These are phyloP conservation scores for Pantelozetes paolii DNA, from an alignment of 2,888 invertebrate genomes.

Conservation along the genomic window DNA sequence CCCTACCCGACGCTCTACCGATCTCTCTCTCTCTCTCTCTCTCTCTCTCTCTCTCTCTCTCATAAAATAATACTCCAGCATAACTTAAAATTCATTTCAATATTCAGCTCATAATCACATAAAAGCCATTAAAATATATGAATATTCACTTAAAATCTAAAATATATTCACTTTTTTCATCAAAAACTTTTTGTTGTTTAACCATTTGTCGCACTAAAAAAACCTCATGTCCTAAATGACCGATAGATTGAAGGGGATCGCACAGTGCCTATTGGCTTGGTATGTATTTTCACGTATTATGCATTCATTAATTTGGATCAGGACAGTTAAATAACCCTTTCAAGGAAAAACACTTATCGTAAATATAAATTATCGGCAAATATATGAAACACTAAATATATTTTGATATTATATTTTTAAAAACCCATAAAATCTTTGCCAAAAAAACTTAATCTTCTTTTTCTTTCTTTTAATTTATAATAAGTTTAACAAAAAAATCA, in stretches of 20 bases:
- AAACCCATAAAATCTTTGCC: not conserved
- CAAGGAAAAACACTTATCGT: slow-evolving; percentile 9
- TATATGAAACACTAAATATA: not conserved
- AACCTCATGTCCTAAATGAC: slow-evolving; percentile 13
- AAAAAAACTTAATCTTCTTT: not conserved
- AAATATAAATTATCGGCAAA: slow-evolving; percentile 15
- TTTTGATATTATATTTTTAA: no score
- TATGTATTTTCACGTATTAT: not conserved
- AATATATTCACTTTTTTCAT: no score
- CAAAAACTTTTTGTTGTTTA: not conserved
- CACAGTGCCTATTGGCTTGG: not conserved
- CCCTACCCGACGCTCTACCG: no score
- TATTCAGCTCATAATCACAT: no score
- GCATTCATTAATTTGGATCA: not conserved
- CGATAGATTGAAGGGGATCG: not conserved
- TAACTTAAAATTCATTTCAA: no score
- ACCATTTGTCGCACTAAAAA: not conserved
- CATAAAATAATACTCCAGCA: no score
- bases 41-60: no score
- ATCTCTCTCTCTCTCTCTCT: no score
- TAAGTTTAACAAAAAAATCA: not conserved
- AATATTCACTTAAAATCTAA: no score
- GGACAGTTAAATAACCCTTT: slow-evolving; percentile 19
- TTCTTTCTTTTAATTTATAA: not conserved
- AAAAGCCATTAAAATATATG: no score